These are phyloP conservation scores for Drosophila nannoptera DNA, from an alignment of 1,140 invertebrate species.

Conservation along the genomic window DNA sequence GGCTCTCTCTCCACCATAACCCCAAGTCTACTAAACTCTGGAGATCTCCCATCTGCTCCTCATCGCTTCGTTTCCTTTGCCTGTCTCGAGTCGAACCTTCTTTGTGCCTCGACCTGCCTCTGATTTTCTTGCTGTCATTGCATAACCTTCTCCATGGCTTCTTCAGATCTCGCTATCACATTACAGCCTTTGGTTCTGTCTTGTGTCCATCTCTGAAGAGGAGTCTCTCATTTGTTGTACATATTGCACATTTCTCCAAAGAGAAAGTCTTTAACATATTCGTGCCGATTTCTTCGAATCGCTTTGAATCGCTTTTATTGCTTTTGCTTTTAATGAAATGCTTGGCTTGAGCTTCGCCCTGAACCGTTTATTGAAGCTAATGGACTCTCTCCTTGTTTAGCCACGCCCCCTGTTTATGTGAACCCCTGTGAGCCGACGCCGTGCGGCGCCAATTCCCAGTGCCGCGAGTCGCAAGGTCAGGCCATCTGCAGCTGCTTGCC, in stretches of 20 bases:
- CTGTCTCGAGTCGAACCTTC: neutral
- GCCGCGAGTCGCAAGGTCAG: constrained; percentile 85
- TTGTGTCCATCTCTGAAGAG: too few relatives aligned
- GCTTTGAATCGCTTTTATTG: constrained; percentile 38
- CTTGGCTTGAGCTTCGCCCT: constrained; percentile 48
- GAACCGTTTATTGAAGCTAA: constrained; percentile 28
- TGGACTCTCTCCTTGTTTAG: constrained; percentile 59
- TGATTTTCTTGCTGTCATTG: neutral
- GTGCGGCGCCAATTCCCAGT: constrained; percentile 87
- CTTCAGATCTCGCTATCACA: neutral
- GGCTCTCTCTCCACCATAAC: neutral
- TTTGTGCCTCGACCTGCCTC: neutral
- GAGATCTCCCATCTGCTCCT: neutral
- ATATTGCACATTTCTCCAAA: too few relatives aligned
- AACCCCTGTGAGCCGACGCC: constrained; percentile 87
- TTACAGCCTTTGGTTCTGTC: neutral
- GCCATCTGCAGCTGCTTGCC: constrained; percentile 89
- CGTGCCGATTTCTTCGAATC: constrained; percentile 16
- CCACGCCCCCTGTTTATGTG: constrained; percentile 78
- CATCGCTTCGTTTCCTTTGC: neutral
- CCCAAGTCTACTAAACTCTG: neutral
- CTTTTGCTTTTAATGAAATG: constrained; percentile 25
- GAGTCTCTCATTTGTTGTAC: too few relatives aligned
- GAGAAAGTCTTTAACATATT: too few relatives aligned
- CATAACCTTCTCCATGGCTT: neutral